phyloP scores from a whole-genome alignment of 2,113 vertebrate genomes.

The Bombycilla garrulus region DNA sequence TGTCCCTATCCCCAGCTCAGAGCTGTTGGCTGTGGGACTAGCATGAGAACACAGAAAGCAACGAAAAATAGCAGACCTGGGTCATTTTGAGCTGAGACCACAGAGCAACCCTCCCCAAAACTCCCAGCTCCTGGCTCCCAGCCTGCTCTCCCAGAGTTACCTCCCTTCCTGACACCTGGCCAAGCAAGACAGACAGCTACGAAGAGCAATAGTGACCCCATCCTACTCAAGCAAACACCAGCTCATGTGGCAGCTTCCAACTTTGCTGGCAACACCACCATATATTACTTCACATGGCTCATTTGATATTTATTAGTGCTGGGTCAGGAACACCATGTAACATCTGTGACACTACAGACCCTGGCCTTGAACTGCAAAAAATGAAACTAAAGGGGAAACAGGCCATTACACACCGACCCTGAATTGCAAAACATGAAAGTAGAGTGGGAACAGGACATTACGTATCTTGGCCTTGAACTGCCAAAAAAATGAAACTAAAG shows the following conservation, averaged over 20 bases:
- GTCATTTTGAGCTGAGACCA: not conserved
- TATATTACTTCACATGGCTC: not conserved
- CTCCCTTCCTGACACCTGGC: not conserved
- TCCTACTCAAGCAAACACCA: not conserved
- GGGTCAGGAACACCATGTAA: not conserved
- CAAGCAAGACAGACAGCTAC: not conserved
- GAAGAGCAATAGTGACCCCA: not conserved
- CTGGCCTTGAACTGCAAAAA: not conserved
- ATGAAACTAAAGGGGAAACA: accelerated
- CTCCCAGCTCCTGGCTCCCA: not conserved
- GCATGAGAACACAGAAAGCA: accelerated
- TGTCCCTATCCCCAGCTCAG: not conserved
- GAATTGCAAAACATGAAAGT: not conserved
- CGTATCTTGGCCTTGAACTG: accelerated
- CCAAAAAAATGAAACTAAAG: not conserved
- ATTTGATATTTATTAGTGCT: accelerated
- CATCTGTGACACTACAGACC: not conserved
- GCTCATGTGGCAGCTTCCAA: accelerated
- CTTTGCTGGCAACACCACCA: not conserved
- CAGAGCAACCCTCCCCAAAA: not conserved
- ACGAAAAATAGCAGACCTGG: not conserved
- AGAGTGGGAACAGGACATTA: not conserved
- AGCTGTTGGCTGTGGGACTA: not conserved
- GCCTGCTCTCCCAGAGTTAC: not conserved
- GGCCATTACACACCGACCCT: not conserved